Conservation (phyloP, 2,797 vertebrate genomes). For the Amphiprion clarkii region DNA sequence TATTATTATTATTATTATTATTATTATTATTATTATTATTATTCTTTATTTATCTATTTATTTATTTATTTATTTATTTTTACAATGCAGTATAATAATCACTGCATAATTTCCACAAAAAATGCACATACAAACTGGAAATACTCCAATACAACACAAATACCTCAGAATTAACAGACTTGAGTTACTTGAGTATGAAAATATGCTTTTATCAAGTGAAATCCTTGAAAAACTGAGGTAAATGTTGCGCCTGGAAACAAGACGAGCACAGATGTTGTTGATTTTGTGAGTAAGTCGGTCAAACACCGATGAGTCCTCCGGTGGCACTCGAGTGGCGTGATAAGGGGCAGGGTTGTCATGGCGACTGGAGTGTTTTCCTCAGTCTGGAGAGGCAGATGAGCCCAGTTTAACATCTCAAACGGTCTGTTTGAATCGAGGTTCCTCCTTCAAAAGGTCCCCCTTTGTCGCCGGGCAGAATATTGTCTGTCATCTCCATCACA, state of each 20-base stretch:
- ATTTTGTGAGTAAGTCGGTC: constrained; percentile 17
- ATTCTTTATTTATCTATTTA: too few relatives aligned
- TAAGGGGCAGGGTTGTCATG: constrained; percentile 52
- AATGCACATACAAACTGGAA: background rate
- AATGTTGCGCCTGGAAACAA: background rate
- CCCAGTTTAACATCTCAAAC: constrained; percentile 58
- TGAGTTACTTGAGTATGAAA: background rate
- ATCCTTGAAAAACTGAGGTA: background rate
- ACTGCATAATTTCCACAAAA: too few relatives aligned
- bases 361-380: constrained; percentile 66
- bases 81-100: too few relatives aligned
- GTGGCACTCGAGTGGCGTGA: constrained; percentile 10
- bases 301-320: constrained; percentile 22
- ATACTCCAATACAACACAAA: background rate
- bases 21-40: too few relatives aligned
- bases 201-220: background rate
- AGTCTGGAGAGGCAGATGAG: constrained; percentile 56
- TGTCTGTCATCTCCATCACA: constrained; percentile 61
- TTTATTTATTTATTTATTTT: too few relatives aligned
- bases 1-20: too few relatives aligned
- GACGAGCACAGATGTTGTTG: constrained; percentile 20
- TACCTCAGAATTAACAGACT: background rate
- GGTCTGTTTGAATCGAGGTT: constrained; percentile 33
- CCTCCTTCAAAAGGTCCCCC: constrained; percentile 53
- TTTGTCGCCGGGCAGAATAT: constrained; percentile 43